Evolutionary conservation across 2,888 invertebrate species (phyloP).

Genomic region (Drosophila colorata): DNA sequence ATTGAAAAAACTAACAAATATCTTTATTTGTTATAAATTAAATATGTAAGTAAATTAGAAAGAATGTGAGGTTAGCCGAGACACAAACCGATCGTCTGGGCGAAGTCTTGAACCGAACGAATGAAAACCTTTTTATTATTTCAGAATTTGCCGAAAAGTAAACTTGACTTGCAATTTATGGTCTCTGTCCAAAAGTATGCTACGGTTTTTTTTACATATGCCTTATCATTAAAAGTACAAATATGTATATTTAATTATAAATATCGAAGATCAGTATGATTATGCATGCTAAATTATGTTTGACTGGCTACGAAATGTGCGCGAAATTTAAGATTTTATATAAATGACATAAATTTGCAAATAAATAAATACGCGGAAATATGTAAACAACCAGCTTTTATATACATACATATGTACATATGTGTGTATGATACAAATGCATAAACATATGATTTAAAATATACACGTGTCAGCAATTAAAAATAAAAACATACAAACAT

Average conservation of each 20-base stretch:
- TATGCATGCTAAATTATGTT: no score
- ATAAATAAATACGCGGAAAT: background rate
- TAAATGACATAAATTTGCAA: background rate
- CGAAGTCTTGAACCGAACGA: no score
- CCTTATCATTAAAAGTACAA: no score
- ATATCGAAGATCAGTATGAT: no score
- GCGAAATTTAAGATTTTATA: background rate
- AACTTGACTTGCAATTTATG: background rate
- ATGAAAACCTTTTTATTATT: no score
- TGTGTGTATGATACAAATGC: background rate
- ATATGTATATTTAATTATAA: no score
- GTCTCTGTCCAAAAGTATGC: conserved; percentile 6
- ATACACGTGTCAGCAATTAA: conserved; percentile 36
- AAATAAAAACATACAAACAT: conserved; percentile 3
- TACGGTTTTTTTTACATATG: background rate
- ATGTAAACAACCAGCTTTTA: background rate
- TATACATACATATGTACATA: background rate
- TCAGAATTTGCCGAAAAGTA: conserved; percentile 3
- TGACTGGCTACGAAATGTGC: no score
- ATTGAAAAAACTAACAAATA: no score
- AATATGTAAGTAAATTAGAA: no score
- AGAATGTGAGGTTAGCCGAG: no score
- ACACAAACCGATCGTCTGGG: no score
- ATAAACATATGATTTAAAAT: conserved; percentile 20
- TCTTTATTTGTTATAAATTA: no score